phyloP scores from a whole-genome alignment of 2,113 vertebrate genomes.

The Oxyruncus cristatus region DNA sequence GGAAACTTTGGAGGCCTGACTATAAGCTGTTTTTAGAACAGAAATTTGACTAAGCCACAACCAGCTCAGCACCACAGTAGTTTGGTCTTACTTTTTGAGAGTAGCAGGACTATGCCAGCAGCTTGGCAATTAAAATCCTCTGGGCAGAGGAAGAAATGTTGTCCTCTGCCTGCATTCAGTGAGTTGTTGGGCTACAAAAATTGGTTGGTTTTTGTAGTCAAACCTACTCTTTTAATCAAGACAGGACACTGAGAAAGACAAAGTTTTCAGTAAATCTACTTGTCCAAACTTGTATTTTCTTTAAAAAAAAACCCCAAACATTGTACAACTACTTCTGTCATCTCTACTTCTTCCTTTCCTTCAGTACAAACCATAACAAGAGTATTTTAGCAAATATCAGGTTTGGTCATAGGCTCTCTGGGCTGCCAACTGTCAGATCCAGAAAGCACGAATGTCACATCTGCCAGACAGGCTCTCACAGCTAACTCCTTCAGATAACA shows the following conservation, averaged over 20 bases:
- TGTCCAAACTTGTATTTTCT: not conserved
- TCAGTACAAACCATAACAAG: not conserved
- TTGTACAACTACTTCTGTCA: not conserved
- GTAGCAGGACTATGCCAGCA: not conserved
- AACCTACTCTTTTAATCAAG: not conserved
- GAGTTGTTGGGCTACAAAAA: not conserved
- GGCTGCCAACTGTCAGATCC: not conserved
- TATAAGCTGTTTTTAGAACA: conserved; percentile 14
- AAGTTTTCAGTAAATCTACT: not conserved
- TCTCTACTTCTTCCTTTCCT: not conserved
- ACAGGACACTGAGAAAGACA: not conserved
- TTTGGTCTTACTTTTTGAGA: not conserved
- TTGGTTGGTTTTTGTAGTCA: not conserved
- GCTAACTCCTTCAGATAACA: not conserved
- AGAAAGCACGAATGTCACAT: conserved; percentile 11
- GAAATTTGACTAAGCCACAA: conserved; percentile 27
- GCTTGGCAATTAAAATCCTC: not conserved
- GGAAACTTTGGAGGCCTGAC: not conserved
- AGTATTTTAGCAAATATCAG: not conserved
- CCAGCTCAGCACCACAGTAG: not conserved
- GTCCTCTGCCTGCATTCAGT: not conserved
- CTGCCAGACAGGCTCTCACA: conserved; percentile 12
- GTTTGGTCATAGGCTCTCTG: not conserved
- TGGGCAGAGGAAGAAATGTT: not conserved
- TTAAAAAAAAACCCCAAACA: not conserved